Base-by-base conservation (phyloP, 2,797 vertebrate species). In the Pipistrellus kuhlii region DNA sequence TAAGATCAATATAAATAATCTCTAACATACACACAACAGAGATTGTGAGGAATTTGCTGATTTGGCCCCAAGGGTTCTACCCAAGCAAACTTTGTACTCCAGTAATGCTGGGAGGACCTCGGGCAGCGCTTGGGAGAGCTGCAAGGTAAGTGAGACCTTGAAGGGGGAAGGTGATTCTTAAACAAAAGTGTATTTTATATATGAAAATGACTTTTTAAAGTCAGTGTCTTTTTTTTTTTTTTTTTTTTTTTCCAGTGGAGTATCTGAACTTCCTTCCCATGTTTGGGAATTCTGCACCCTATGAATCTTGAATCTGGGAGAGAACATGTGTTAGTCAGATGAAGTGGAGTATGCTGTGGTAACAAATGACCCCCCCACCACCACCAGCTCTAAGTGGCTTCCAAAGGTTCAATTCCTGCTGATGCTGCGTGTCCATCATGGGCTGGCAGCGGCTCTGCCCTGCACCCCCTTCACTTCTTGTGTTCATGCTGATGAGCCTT, bases 1-100 rank as follows among this genome's bases (percentile, higher is more conserved):
- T 85, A 73, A 80, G 84, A 96, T 97, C 94, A 86, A 96, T 97
- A 94, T 95, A 94, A 97, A 95, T 95, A 96, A 96, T 96, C 96
- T 93, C 66, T 93, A 94, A 94, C 76, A 93, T 77, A 93, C 53
- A 93, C 81, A 92, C 80, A 92, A 32, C 73, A 91, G 92, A 95
- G 91, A 92, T 57, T 38, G 83, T 89, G 85, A 51, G 91, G 94
- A 96, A 92, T 95, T 88, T 84, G 81, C 94, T 89, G 75, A 96
- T 91, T 87, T 96, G 69, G 51, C 25, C 95, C 51, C 59, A 35
- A 66, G 80, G 85, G 85, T 91, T 86, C 41, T 62, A 25, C 46
- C 48, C 76, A 38, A 44, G 68, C 35, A 59, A 88, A 71, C 38
- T 64, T 17, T 46, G 23, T 44, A 38, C 21, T 77, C 44, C 13